Evolutionary conservation across 2,797 vertebrate species (phyloP).

Genomic region (Danionella dracula): DNA sequence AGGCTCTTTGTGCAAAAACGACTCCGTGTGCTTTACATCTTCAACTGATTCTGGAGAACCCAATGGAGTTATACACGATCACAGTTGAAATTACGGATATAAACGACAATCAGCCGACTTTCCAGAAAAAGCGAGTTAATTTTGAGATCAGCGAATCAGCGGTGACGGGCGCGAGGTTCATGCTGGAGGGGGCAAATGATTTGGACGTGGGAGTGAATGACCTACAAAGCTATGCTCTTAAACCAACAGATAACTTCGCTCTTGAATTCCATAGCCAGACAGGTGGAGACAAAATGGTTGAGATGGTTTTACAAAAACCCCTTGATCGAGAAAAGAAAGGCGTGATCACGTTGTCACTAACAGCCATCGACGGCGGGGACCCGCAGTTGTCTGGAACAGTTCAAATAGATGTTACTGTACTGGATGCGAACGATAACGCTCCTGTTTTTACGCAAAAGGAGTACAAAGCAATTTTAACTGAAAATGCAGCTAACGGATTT

Average conservation of each 20-base stretch:
- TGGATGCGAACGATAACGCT: conserved; percentile 19
- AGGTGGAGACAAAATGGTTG: background rate
- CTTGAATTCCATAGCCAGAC: background rate
- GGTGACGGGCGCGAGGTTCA: conserved; percentile 19
- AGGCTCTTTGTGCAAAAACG: conserved; percentile 34
- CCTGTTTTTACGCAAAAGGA: background rate
- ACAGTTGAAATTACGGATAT: conserved; percentile 40
- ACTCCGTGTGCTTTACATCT: conserved; percentile 35
- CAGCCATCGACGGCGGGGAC: conserved; percentile 17
- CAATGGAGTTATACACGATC: conserved; percentile 32
- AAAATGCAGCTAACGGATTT: background rate
- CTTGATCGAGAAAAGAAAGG: conserved; percentile 33
- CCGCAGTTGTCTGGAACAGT: conserved; percentile 17
- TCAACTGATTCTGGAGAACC: conserved; percentile 35
- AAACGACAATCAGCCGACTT: conserved; percentile 42
- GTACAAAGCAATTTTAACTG: background rate
- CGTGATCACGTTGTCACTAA: background rate
- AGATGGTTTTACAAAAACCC: conserved; percentile 22
- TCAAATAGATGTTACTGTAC: conserved; percentile 3
- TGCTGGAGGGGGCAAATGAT: conserved; percentile 19
- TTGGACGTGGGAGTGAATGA: conserved; percentile 19
- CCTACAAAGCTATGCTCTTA: conserved; percentile 37
- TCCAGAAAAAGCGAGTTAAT: background rate
- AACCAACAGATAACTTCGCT: conserved; percentile 28
- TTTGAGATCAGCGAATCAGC: conserved; percentile 31